Evolutionary conservation across 2,113 vertebrate genomes (phyloP).

Genomic region (Notarius lentiginosus): DNA sequence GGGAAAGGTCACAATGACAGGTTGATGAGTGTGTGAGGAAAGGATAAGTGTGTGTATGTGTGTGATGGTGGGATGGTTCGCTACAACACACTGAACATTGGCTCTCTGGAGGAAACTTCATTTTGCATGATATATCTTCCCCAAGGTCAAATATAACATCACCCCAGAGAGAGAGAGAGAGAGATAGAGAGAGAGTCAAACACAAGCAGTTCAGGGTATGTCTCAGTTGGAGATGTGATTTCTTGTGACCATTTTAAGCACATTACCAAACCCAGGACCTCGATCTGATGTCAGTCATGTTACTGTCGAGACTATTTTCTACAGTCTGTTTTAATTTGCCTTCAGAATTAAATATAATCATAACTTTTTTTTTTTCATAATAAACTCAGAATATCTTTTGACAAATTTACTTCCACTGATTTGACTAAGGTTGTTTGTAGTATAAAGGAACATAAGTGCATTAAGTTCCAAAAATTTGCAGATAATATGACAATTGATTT

Average conservation of each 20-base stretch:
- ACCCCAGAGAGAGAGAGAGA: background rate
- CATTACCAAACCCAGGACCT: background rate
- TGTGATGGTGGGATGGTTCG: background rate
- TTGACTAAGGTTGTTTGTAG: background rate
- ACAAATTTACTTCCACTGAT: background rate
- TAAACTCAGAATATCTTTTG: background rate
- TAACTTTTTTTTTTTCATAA: background rate
- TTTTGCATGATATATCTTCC: constrained; percentile 11
- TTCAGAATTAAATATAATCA: background rate
- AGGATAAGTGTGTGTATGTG: background rate
- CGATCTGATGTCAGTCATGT: background rate
- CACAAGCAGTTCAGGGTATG: background rate
- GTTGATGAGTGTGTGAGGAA: constrained; percentile 5
- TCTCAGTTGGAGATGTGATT: background rate
- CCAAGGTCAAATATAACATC: constrained; percentile 18
- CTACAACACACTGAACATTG: constrained; percentile 11
- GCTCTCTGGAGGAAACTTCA: constrained; percentile 1
- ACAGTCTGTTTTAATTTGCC: background rate
- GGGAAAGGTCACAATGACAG: constrained; percentile 16
- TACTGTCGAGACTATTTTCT: background rate
- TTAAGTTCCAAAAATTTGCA: background rate
- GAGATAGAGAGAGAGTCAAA: background rate
- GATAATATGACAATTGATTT: background rate
- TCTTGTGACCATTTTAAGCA: background rate
- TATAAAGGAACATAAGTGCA: too few species aligned